Percentiles rank a stretch among this genome's conserved stretches.
phyloP scores from a whole-genome alignment of 2,113 vertebrate species.

The Sebastes fasciatus region DNA sequence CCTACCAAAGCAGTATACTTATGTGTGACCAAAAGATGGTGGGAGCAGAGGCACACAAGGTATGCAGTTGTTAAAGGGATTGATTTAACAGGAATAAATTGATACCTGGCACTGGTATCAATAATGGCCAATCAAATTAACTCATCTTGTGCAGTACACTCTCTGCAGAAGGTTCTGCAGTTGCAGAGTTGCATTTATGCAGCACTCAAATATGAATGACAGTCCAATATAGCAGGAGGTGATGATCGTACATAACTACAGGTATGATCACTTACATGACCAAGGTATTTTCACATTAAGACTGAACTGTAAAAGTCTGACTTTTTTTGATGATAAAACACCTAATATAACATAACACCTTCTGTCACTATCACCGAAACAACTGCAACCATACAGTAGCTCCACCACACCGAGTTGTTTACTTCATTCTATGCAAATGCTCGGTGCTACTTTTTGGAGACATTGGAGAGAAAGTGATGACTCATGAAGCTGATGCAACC shows the following conservation, averaged over 20 bases:
- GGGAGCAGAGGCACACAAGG: background rate
- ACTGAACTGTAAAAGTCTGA: background rate
- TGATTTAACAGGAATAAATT: background rate
- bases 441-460: background rate
- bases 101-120: background rate
- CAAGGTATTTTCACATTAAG: background rate
- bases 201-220: too few species aligned
- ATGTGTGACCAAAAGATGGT: background rate
- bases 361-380: background rate
- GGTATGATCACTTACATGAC: background rate
- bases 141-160: too few species aligned
- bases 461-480: slow-evolving; percentile 14
- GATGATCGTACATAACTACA: background rate
- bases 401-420: slow-evolving; percentile 12
- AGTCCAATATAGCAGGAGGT: too few species aligned
- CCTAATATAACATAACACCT: background rate
- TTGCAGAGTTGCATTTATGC: too few species aligned
- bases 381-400: background rate
- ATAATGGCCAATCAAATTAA: background rate
- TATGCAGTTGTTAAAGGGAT: background rate
- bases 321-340: background rate
- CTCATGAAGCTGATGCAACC: slow-evolving; percentile 17
- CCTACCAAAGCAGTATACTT: background rate
- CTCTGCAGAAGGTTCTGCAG: background rate
- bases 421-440: slow-evolving; percentile 28